A percentile compares a stretch with the other conserved stretches of the same genome.
Conservation (phyloP, 2,797 vertebrate genomes). For the Pangasius sanitwongsei region DNA sequence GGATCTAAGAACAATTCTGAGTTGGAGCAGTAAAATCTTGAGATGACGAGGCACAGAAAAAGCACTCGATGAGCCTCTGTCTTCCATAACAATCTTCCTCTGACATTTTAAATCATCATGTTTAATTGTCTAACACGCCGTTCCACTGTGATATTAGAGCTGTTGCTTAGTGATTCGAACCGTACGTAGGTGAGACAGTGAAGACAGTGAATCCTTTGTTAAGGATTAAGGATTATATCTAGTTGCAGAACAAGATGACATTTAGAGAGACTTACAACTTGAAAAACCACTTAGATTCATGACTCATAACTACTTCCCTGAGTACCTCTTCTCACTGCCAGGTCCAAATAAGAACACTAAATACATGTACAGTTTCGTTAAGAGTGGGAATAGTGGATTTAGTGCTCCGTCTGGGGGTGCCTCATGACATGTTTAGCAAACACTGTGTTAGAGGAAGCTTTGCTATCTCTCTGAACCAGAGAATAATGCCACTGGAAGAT, state of each 20-base stretch:
- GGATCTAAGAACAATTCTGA: background rate
- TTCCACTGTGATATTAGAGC: background rate
- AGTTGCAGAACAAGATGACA: background rate
- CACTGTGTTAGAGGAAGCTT: background rate
- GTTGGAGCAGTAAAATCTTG: too few species aligned
- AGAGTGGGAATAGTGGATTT: background rate
- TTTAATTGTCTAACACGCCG: background rate
- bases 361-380: background rate
- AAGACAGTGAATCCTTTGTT: background rate
- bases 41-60: too few species aligned
- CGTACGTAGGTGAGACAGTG: background rate
- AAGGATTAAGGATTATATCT: background rate
- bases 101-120: constrained; percentile 13
- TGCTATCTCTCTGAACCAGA: background rate
- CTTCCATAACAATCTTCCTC: background rate
- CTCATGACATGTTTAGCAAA: background rate
- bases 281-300: constrained; percentile 1
- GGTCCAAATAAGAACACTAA: background rate
- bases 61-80: background rate
- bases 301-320: background rate
- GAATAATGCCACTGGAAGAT: background rate
- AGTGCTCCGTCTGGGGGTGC: background rate
- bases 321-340: background rate
- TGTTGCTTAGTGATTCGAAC: background rate
- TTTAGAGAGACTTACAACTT: constrained; percentile 7